Evolutionary conservation across 2,888 invertebrate species (phyloP).

Genomic region (Plebejus argus): DNA sequence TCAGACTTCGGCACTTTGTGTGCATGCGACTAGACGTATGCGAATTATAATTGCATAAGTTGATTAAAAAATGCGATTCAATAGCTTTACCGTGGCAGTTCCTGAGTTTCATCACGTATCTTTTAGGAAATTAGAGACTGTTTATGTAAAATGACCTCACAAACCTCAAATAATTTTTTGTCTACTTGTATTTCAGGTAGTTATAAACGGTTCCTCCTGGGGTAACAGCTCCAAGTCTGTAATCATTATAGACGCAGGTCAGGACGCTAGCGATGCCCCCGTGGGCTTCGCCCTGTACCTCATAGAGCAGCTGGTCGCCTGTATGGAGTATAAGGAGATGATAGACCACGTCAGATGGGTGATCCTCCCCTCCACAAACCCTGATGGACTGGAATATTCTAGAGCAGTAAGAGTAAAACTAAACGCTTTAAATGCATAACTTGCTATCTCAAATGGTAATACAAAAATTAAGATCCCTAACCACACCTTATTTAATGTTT

Average conservation of each 20-base stretch:
- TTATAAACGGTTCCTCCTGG: conserved; percentile 40
- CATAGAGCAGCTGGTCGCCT: conserved; percentile 64
- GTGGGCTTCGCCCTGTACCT: conserved; percentile 58
- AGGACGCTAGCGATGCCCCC: conserved; percentile 57
- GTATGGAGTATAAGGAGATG: conserved; percentile 58
- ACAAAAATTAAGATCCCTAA: no score
- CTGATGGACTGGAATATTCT: conserved; percentile 64
- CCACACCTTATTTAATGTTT: no score
- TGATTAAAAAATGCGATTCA: no score
- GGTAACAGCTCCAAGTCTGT: conserved; percentile 44
- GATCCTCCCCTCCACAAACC: conserved; percentile 64
- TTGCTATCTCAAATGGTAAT: no score
- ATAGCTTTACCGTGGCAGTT: no score
- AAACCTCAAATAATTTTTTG: no score
- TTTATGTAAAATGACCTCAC: no score
- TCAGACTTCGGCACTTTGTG: no score
- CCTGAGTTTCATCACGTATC: no score
- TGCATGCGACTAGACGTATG: no score
- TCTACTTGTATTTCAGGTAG: conserved; percentile 41
- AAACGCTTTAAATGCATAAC: neutral
- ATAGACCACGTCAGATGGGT: conserved; percentile 60
- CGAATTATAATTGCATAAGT: no score
- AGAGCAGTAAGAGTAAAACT: conserved; percentile 53
- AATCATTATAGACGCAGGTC: conserved; percentile 68
- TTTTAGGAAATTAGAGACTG: no score